phyloP scores from a whole-genome alignment of 2,113 vertebrate genomes.

The Notiomystis cincta region DNA sequence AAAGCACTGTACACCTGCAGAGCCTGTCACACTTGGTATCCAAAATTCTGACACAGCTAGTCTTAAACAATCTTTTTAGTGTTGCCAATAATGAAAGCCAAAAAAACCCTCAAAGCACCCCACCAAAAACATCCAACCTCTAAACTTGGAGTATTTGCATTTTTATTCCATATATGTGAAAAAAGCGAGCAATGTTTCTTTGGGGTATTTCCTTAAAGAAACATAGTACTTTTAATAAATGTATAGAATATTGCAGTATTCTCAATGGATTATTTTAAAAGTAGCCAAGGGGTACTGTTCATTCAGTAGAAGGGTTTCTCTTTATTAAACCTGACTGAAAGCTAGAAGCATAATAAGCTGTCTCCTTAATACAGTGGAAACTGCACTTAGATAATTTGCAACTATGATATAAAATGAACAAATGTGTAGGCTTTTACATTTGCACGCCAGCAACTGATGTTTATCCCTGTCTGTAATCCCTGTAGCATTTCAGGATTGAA shows the following conservation, averaged over 20 bases:
- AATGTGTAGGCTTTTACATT: background rate
- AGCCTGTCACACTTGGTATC: constrained; percentile 63
- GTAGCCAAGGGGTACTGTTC: constrained; percentile 19
- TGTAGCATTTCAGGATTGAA: background rate
- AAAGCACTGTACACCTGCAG: constrained; percentile 72
- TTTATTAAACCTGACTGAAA: constrained; percentile 65
- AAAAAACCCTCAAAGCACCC: background rate
- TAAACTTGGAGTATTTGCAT: background rate
- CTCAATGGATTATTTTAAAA: constrained; percentile 49
- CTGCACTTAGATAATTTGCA: constrained; percentile 47
- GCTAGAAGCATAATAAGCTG: background rate
- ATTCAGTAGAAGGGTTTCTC: constrained; percentile 31
- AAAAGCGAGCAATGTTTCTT: background rate
- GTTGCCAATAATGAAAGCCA: constrained; percentile 39
- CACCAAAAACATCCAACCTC: background rate
- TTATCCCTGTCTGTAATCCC: background rate
- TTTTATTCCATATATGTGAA: background rate
- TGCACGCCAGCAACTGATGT: background rate
- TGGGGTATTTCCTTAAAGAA: constrained; percentile 5
- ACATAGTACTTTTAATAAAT: constrained; percentile 13
- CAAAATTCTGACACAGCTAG: constrained; percentile 30
- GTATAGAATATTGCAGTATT: constrained; percentile 27
- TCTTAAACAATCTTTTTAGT: constrained; percentile 61
- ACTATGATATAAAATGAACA: background rate
- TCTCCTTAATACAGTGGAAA: constrained; percentile 42